phyloP scores from a whole-genome alignment of 2,797 vertebrate genomes.

The Octomys mimax region DNA sequence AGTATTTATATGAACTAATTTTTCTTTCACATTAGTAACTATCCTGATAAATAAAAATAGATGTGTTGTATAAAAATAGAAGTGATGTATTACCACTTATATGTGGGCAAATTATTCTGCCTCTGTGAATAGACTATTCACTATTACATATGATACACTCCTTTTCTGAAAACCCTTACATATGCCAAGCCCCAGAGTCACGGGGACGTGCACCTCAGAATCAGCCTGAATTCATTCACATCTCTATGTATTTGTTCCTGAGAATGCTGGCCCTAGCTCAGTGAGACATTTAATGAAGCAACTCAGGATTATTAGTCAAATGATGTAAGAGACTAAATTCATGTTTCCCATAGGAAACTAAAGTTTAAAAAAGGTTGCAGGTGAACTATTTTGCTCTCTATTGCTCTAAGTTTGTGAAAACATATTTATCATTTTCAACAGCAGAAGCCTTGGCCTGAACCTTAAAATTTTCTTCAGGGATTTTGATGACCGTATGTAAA shows the following conservation, averaged over 20 bases:
- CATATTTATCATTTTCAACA: slow-evolving; percentile 49
- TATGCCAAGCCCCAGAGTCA: background rate
- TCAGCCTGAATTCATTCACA: background rate
- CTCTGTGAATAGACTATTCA: background rate
- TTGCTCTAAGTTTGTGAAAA: slow-evolving; percentile 68
- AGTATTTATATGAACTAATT: background rate
- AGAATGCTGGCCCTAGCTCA: slow-evolving; percentile 9
- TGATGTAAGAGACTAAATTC: slow-evolving; percentile 62
- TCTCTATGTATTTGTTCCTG: background rate
- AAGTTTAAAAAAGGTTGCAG: slow-evolving; percentile 75
- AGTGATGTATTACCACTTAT: background rate
- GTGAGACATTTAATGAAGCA: slow-evolving; percentile 71
- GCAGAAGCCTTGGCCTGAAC: slow-evolving; percentile 9
- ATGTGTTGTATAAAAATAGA: slow-evolving; percentile 7
- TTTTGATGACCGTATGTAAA: slow-evolving; percentile 7
- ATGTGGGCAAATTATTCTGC: background rate
- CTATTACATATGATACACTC: background rate
- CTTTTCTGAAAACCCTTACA: background rate
- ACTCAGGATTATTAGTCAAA: slow-evolving; percentile 73
- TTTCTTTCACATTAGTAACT: background rate
- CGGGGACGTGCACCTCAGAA: background rate
- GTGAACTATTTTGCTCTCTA: slow-evolving; percentile 74
- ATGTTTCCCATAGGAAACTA: slow-evolving; percentile 58
- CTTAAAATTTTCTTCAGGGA: slow-evolving; percentile 3
- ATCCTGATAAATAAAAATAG: background rate